Evolutionary conservation across 2,113 vertebrate genomes (phyloP).

Genomic region (Anolis carolinensis): DNA sequence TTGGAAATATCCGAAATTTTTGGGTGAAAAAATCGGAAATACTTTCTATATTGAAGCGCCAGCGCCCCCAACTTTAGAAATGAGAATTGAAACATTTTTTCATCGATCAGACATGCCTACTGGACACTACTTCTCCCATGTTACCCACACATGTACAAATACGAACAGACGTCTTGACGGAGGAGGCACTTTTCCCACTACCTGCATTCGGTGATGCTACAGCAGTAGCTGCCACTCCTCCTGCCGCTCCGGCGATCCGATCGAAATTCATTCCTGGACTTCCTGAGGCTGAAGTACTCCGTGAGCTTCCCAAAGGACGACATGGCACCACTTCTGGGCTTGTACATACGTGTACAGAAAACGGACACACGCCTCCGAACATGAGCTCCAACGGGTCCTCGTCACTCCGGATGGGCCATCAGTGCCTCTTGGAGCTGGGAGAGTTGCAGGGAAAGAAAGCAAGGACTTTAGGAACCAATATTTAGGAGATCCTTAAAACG

Average conservation of each 20-base stretch:
- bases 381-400: neutral
- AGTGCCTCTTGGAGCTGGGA: neutral
- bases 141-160: fast-evolving
- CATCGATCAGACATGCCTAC: too few relatives aligned
- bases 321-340: conserved; percentile 65
- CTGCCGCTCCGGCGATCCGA: conserved; percentile 74
- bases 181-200: conserved; percentile 37
- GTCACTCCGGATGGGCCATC: neutral
- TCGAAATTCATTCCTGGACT: conserved; percentile 87
- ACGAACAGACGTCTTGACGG: fast-evolving
- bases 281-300: conserved; percentile 90
- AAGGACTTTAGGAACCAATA: neutral
- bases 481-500: fast-evolving
- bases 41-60: too few relatives aligned
- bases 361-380: neutral
- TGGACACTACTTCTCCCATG: neutral
- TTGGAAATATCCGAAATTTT: too few relatives aligned
- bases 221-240: conserved; percentile 88
- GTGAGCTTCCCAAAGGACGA: conserved; percentile 92
- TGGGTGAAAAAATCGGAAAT: too few relatives aligned
- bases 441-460: neutral
- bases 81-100: too few relatives aligned
- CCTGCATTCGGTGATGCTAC: conserved; percentile 89
- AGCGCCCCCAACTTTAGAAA: too few relatives aligned
- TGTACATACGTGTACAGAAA: conserved; percentile 2